Evolutionary conservation across 2,113 vertebrate species (phyloP).

Genomic region (Nothobranchius furzeri): DNA sequence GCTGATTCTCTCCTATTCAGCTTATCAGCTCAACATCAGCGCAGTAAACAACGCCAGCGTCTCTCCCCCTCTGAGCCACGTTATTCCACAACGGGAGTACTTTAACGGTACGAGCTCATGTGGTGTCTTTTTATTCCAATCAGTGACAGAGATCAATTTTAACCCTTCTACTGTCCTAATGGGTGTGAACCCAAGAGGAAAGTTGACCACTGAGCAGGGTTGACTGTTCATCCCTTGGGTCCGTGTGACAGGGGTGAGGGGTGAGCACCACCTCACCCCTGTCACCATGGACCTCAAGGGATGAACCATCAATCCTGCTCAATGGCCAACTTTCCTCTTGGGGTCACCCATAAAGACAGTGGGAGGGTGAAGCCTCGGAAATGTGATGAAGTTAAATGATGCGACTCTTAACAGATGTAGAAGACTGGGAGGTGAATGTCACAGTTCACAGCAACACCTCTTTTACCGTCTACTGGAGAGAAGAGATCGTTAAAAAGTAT

Average conservation of each 20-base stretch:
- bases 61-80: constrained; percentile 47
- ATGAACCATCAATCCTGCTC: no score
- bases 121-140: neutral
- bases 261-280: no score
- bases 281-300: no score
- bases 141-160: neutral
- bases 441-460: constrained; percentile 44
- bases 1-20: constrained; percentile 71
- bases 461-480: constrained; percentile 62
- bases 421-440: constrained; percentile 45
- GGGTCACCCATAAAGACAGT: no score
- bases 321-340: no score
- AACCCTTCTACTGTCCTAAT: no score
- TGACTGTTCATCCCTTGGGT: no score
- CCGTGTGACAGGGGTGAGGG: no score
- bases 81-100: constrained; percentile 14
- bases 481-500: constrained; percentile 20
- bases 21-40: constrained; percentile 58
- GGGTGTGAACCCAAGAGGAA: no score
- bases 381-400: no score
- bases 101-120: constrained; percentile 7
- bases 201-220: no score
- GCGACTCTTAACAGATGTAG: constrained; percentile 21
- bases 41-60: constrained; percentile 64
- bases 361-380: no score